phyloP scores from a whole-genome alignment of 2,797 vertebrate genomes.

The Enteromius treurensis region DNA sequence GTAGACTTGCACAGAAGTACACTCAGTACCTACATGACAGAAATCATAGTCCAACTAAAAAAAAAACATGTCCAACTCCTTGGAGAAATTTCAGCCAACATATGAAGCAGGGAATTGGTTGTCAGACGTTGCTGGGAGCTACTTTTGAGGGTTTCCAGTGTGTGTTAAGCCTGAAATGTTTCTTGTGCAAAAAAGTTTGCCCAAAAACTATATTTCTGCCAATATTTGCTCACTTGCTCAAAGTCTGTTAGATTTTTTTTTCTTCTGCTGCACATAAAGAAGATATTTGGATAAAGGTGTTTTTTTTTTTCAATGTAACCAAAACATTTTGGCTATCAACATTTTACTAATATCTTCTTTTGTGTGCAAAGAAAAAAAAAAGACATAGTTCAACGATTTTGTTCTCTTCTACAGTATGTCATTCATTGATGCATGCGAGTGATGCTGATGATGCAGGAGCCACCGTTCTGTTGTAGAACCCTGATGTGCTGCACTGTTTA shows the following conservation, averaged over 20 bases:
- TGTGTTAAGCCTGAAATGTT: not conserved
- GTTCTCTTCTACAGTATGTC: too few species aligned
- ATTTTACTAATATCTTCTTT: too few species aligned
- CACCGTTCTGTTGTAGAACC: too few species aligned
- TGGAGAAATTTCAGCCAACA: not conserved
- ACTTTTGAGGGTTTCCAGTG: slow-evolving; percentile 1
- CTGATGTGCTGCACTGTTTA: too few species aligned
- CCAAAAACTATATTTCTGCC: not conserved
- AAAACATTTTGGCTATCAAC: too few species aligned
- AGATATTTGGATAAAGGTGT: not conserved
- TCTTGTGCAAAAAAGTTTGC: not conserved
- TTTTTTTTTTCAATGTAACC: too few species aligned
- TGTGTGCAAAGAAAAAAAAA: too few species aligned
- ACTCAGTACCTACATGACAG: too few species aligned
- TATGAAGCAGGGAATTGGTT: slow-evolving; percentile 20
- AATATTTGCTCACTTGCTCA: not conserved
- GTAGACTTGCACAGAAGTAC: not conserved
- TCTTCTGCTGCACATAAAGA: not conserved
- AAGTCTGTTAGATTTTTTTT: not conserved
- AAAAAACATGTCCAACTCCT: slow-evolving; percentile 2
- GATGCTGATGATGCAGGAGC: too few species aligned
- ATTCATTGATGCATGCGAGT: too few species aligned
- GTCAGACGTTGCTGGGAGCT: not conserved
- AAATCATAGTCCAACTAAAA: not conserved
- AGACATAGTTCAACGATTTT: too few species aligned